These are phyloP conservation scores for Pelochelys cantorii DNA, from an alignment of 2,797 vertebrate species.

Conservation along the genomic window DNA sequence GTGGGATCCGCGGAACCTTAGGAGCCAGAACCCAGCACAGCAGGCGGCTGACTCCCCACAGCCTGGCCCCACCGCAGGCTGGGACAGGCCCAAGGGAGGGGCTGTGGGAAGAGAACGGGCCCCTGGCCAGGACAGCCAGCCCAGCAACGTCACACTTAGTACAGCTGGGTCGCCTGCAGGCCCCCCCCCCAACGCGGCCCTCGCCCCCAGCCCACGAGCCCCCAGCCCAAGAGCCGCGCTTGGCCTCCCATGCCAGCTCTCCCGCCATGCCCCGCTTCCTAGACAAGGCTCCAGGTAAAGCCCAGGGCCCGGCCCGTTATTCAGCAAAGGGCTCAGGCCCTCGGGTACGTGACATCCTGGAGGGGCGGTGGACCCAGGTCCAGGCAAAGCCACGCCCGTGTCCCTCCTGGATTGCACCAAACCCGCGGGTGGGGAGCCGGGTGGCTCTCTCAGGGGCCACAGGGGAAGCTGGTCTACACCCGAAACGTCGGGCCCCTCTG, in stretches of 20 bases:
- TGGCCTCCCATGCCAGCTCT: neutral
- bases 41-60: neutral
- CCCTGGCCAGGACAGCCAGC: neutral
- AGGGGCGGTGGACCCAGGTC: neutral
- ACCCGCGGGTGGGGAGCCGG: neutral
- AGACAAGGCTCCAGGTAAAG: neutral
- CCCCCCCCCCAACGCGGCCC: too few relatives aligned
- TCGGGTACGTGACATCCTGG: too few relatives aligned
- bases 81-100: neutral
- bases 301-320: neutral
- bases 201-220: neutral
- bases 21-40: neutral
- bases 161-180: neutral
- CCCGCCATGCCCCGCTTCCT: neutral
- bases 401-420: neutral
- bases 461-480: neutral
- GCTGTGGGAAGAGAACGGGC: neutral
- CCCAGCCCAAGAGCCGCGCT: neutral
- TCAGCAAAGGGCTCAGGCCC: neutral
- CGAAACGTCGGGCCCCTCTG: too few relatives aligned
- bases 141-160: neutral
- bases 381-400: accelerated
- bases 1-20: neutral
- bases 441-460: neutral
- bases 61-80: neutral